phyloP scores from a whole-genome alignment of 2,113 vertebrate genomes.

The Ciconia boyciana region DNA sequence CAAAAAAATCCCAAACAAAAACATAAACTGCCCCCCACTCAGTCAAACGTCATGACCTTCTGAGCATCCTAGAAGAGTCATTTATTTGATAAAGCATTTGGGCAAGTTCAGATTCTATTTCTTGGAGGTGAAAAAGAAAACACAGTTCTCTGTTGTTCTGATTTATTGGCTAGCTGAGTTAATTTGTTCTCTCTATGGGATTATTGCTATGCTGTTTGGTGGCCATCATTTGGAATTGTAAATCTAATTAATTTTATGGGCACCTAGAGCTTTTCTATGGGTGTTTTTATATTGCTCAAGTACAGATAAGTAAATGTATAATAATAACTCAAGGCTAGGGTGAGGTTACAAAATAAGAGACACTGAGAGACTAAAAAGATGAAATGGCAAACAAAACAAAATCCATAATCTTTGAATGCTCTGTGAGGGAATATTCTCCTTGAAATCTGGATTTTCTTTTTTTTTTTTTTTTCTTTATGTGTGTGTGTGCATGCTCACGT shows the following conservation, averaged over 20 bases:
- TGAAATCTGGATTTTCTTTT: background rate
- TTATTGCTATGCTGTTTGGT: background rate
- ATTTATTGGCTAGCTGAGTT: constrained; percentile 22
- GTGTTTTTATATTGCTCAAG: background rate
- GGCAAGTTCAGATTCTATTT: background rate
- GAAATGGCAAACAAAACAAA: background rate
- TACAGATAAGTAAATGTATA: background rate
- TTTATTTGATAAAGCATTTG: constrained; percentile 1
- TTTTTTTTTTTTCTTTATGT: background rate
- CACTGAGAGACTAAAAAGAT: background rate
- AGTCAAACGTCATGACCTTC: background rate
- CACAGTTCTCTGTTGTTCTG: background rate
- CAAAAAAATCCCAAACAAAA: background rate
- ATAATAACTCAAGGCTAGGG: background rate
- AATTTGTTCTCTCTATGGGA: constrained; percentile 19
- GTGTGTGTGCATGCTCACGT: background rate
- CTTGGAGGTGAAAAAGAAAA: background rate
- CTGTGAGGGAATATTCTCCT: background rate
- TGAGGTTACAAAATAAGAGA: background rate
- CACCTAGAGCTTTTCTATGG: background rate
- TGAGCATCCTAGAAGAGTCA: background rate
- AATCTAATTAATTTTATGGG: constrained; percentile 32
- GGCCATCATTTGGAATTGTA: background rate
- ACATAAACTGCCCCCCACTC: background rate
- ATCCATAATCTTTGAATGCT: background rate